Evolutionary conservation across 1,140 invertebrate genomes (phyloP), one percentile per base, ranked within the genome.

Genomic region (Cherax destructor): DNA sequence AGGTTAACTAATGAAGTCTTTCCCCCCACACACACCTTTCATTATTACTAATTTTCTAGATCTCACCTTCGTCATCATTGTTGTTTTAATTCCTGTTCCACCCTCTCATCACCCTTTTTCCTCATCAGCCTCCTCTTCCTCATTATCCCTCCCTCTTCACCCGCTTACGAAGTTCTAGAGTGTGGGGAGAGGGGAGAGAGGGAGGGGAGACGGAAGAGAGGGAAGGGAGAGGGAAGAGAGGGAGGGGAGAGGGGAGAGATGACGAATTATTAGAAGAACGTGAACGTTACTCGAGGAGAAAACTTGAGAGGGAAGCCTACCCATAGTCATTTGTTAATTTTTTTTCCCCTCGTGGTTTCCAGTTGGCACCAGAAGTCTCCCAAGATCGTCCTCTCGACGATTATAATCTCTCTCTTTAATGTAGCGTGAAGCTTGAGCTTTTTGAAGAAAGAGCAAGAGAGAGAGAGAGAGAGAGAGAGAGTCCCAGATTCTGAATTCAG

Each of bases 241-340:
- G 9, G 61, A 6, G n/a, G 0, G 30, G 21, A 21, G 9, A 10
- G 49, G 50, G 61, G 61, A 21, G 80, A 21, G n/a, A 21, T 52
- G 61, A 77, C 49, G 85, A 86, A 72, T 86, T 76, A 86, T 78
- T 86, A 77, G 74, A 74, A 78, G 76, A 77, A 77, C 47, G 21
- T 50, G 50, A 86, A 77, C 74, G 61, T 59, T 69, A 72, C 52
- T 59, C 24, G 11, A 86, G 74, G 52, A 30, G 85, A 86, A 86
- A 86, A 86, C 74, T 30, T 78, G 61, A 76, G 79, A 78, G 74
- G 56, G 52, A 86, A 59, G 76, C 47, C 24, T 86, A 78, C 0
- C 50, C 52, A 78, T 78, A 86, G 72, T 77, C 85, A 78, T 86
- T 86, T 86, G 85, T 86, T 74, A 78, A 21, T 30, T 78, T 16